Percentiles rank a stretch among this genome's conserved stretches.
These are phyloP conservation scores for Pollenia amentaria DNA, from an alignment of 2,888 invertebrate species.

Conservation along the genomic window DNA sequence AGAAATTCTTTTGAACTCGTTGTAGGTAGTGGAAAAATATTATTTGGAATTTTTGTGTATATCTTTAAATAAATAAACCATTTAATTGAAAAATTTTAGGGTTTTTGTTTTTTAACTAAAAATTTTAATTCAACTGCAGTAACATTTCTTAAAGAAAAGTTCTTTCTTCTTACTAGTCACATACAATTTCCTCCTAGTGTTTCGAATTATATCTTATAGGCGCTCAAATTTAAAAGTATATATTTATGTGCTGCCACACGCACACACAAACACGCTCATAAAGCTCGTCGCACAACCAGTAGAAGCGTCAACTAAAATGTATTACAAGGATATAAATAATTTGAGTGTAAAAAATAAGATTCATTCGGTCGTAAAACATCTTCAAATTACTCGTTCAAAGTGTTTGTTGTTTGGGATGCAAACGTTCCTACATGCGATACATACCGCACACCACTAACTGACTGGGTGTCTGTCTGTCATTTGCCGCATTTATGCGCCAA, in stretches of 20 bases:
- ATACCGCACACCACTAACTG: neutral
- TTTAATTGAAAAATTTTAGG: too few relatives aligned
- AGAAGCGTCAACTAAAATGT: constrained; percentile 8
- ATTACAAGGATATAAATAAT: constrained; percentile 14
- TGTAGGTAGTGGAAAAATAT: too few relatives aligned
- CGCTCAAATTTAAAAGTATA: too few relatives aligned
- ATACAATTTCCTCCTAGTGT: neutral
- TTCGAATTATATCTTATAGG: too few relatives aligned
- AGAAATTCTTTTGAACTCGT: too few relatives aligned
- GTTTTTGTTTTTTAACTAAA: too few relatives aligned
- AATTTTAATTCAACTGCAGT: too few relatives aligned
- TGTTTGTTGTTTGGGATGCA: neutral
- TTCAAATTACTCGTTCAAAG: constrained; percentile 38
- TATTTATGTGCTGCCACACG: neutral
- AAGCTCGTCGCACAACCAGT: neutral
- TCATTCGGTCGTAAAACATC: constrained; percentile 47
- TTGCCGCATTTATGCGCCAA: constrained; percentile 22
- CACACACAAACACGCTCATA: neutral
- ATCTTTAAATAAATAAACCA: too few relatives aligned
- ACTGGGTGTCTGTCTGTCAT: neutral
- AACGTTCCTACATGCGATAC: neutral
- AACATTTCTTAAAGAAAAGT: too few relatives aligned
- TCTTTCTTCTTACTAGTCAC: neutral
- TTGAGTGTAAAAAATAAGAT: neutral
- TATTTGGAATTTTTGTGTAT: too few relatives aligned